Evolutionary conservation across 2,888 invertebrate genomes (phyloP).

Genomic region (Mystacides longicornis): DNA sequence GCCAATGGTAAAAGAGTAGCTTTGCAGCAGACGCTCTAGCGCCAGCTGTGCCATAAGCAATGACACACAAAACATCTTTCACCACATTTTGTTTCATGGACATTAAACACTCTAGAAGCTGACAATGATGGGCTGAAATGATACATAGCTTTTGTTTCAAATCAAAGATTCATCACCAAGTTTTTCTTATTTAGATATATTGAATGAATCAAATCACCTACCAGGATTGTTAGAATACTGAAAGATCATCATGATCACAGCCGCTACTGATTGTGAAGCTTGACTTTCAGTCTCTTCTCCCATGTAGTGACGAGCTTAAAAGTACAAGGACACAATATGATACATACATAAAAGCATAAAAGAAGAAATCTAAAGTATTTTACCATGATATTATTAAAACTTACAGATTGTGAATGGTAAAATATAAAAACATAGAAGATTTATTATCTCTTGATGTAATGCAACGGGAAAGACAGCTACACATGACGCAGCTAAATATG

Average conservation of each 20-base stretch:
- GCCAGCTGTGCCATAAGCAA: constrained; percentile 92
- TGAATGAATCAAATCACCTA: constrained; percentile 38
- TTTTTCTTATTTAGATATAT: not conserved
- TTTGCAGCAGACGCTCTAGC: constrained; percentile 94
- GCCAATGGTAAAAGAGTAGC: constrained; percentile 98
- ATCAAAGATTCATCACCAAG: not conserved
- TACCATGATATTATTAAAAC: constrained; percentile 28
- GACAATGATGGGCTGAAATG: constrained; percentile 83
- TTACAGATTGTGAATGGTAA: constrained; percentile 92
- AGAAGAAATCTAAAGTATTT: not conserved
- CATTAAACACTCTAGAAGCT: constrained; percentile 94
- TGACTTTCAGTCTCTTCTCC: constrained; percentile 70
- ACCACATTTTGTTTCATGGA: constrained; percentile 83
- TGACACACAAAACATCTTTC: constrained; percentile 89
- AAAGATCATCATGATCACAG: constrained; percentile 95
- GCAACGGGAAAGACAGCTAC: constrained; percentile 86
- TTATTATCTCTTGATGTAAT: constrained; percentile 90
- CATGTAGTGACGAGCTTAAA: constrained; percentile 57
- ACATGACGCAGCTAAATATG: constrained; percentile 89
- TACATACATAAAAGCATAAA: not conserved
- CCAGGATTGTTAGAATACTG: constrained; percentile 92
- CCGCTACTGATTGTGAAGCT: constrained; percentile 79
- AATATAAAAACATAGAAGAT: constrained; percentile 90
- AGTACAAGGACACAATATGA: not conserved
- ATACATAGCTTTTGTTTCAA: not conserved